Evolutionary conservation across 2,797 vertebrate genomes (phyloP), one percentile per base, ranked within the genome.

Genomic region (Micromesistius poutassou): DNA sequence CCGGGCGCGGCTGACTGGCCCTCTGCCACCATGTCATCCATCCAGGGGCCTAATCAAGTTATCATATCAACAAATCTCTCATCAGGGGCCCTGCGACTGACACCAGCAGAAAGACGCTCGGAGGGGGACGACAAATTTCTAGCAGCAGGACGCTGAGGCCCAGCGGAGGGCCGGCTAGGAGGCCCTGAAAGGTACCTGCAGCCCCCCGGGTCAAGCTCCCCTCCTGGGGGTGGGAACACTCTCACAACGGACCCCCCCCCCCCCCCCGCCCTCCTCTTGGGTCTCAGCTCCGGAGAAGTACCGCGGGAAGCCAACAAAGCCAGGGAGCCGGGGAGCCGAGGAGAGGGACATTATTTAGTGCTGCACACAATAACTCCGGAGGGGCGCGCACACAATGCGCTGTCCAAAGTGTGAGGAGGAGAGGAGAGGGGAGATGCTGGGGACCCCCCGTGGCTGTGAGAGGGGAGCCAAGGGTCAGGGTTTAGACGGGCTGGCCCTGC

Each of bases 171-270:
- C 95, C 95, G 91, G 94, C 55, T 2, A 94, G 92, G 94, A 85
- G 13, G 90, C 84, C 90, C 93, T 96, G 91, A 97, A 96, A 96
- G 95, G 94, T 94, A 96, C 95, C 96, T 96, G 96, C 92, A 93
- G 93, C 94, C 94, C 92, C 68, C 68, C 87, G 80, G 86, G 88
- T 91, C 88, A 85, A 95, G 93, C 94, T 91, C 78, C 87, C 91
- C 85, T 90, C 87, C 91, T 83, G 95, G 86, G 95, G 36, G 85
- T 94, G 36, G 85, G 94, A 94, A 88, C 77, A 80, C 89, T 76
- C 93, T 91, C 94, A 94, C 87, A 92, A 95, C 91, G 92, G 93
- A 94, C 93, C 88, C 94, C 96, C n/a, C n/a, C n/a, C n/a, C n/a
- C n/a, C n/a, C n/a, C 92, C 91, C 90, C 90, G 81, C 82, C 5